These are phyloP conservation scores for Tetheella fluctuosa DNA, from an alignment of 2,888 invertebrate genomes.

Conservation along the genomic window DNA sequence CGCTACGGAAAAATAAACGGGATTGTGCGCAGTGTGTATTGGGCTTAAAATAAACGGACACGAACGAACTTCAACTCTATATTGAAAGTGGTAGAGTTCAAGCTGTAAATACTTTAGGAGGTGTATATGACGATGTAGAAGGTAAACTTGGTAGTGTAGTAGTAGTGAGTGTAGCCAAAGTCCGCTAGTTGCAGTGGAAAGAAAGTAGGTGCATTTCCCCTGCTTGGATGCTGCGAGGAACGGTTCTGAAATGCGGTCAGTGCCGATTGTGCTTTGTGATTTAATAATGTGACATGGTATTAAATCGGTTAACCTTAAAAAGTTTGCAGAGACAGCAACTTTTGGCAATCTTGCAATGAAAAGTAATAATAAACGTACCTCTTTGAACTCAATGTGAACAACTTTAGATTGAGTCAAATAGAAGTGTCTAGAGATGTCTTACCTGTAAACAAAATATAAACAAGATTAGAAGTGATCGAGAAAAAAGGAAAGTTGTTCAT, in stretches of 20 bases:
- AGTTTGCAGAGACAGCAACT: conserved; percentile 7
- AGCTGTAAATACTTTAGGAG: conserved; percentile 20
- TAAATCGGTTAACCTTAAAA: conserved; percentile 28
- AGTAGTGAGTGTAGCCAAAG: conserved; percentile 43
- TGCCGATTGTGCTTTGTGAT: conserved; percentile 53
- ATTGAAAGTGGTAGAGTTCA: conserved; percentile 22
- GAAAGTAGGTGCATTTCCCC: conserved; percentile 79
- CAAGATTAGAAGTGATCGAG: conserved; percentile 8
- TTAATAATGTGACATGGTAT: conserved; percentile 44
- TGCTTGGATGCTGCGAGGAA: conserved; percentile 67
- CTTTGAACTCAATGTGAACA: not conserved
- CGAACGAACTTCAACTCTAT: conserved; percentile 47
- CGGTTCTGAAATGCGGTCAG: conserved; percentile 65
- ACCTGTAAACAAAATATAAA: conserved; percentile 49
- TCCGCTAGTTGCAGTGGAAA: conserved; percentile 73
- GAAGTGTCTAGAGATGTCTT: conserved; percentile 25
- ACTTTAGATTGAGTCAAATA: too few relatives aligned
- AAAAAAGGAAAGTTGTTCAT: conserved; percentile 48
- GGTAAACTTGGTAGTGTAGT: conserved; percentile 35
- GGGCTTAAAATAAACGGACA: conserved; percentile 45
- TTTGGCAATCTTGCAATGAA: conserved; percentile 2
- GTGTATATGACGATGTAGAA: conserved; percentile 50
- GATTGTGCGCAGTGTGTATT: conserved; percentile 58
- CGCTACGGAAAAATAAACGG: conserved; percentile 65
- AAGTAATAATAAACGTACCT: conserved; percentile 4